phyloP scores from a whole-genome alignment of 2,797 vertebrate species.

The Erethizon dorsatum region DNA sequence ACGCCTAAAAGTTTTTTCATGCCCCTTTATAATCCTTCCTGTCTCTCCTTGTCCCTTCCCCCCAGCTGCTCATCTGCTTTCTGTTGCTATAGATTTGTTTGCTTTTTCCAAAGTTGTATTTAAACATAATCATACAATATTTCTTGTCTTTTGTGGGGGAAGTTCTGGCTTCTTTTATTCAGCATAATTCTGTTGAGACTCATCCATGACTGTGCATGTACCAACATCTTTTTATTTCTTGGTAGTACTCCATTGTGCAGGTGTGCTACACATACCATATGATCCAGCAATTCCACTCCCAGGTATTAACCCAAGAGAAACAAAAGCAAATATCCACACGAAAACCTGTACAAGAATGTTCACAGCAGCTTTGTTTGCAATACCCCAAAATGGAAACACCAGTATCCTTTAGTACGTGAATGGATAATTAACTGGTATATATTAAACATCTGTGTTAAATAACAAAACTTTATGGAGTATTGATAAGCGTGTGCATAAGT shows the following conservation, averaged over 20 bases:
- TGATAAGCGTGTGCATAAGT: neutral
- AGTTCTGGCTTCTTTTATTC: neutral
- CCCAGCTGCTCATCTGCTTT: neutral
- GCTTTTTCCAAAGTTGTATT: neutral
- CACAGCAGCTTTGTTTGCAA: neutral
- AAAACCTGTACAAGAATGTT: conserved; percentile 1
- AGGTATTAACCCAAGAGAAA: conserved; percentile 28
- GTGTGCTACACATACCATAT: neutral
- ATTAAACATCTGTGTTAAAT: conserved; percentile 1
- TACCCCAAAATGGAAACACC: neutral
- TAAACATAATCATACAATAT: neutral
- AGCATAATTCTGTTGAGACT: conserved; percentile 5
- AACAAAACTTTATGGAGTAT: neutral
- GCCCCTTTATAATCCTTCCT: neutral
- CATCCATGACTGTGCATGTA: neutral
- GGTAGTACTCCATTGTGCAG: neutral
- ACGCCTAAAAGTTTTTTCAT: neutral
- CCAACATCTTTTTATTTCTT: neutral
- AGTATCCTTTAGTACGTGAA: neutral
- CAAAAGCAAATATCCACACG: neutral
- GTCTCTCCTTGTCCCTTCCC: neutral
- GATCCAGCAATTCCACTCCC: neutral
- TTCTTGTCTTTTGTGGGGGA: neutral
- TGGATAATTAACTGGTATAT: neutral
- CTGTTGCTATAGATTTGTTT: neutral